These are phyloP conservation scores for Nudaria mundana DNA, from an alignment of 2,888 invertebrate genomes.

Conservation along the genomic window DNA sequence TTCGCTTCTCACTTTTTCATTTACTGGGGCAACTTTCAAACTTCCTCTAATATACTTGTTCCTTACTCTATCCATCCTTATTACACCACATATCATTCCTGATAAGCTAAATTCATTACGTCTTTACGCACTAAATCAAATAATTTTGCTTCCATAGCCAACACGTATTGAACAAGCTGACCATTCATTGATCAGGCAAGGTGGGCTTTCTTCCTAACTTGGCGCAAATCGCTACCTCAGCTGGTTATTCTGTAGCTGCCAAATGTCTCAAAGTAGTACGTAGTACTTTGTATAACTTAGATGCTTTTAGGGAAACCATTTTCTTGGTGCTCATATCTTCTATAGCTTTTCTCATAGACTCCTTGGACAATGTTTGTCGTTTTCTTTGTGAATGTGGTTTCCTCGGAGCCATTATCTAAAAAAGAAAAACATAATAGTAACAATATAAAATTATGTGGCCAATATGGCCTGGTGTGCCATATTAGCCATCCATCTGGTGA, in stretches of 20 bases:
- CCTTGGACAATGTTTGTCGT: neutral
- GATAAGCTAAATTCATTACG: constrained; percentile 1
- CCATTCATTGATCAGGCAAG: constrained; percentile 9
- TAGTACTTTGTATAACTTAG: constrained; percentile 11
- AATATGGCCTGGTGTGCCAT: neutral
- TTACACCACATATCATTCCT: no score
- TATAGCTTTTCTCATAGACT: constrained; percentile 9
- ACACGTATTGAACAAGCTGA: constrained; percentile 9
- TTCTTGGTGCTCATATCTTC: constrained; percentile 6
- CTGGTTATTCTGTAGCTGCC: constrained; percentile 8
- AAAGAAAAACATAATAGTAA: neutral
- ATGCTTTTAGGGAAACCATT: constrained; percentile 15
- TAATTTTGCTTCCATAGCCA: constrained; percentile 9
- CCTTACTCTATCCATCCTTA: no score
- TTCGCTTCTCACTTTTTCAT: no score
- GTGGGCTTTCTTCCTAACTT: constrained; percentile 12
- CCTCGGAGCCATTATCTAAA: neutral
- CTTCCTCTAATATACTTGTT: no score
- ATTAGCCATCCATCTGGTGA: neutral
- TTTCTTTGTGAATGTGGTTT: neutral
- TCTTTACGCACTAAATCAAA: constrained; percentile 11
- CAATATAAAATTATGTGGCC: neutral
- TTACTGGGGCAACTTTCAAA: no score
- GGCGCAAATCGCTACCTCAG: constrained; percentile 1
- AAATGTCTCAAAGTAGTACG: constrained; percentile 10